Base-by-base conservation (phyloP, 2,113 vertebrate species). In the Eulemur rufifrons region DNA sequence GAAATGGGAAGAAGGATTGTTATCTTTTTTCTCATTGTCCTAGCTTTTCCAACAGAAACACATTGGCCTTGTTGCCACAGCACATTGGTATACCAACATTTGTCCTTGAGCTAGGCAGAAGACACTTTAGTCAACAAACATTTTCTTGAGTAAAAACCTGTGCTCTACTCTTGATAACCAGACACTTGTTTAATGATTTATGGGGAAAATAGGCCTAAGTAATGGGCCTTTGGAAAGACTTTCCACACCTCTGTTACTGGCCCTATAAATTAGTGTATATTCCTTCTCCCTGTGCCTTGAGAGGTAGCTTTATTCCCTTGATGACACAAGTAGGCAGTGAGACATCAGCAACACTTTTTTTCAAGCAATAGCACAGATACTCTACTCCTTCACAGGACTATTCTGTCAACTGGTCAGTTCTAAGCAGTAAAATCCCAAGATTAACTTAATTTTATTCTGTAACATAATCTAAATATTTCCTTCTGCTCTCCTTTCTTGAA, bases 401-500 rank as follows among this genome's bases (percentile, higher is more conserved):
- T 86, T 34, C 25, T 47, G 45, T 81, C 85, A 10, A 54, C 29
- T 21, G 23, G 29, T 91, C 29, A 34, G 42, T 78, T 95, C 64
- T 76, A 94, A 94, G 54, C 64, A 69, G 29, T 42, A 68, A 93
- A 85, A 91, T 76, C 42, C 73, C 64, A 21, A 90, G 61, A 83
- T 90, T 64, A 64, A 50, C 61, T 91, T 45, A 78, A 50, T 80
- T 96, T 89, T 95, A 64, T 94, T 96, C 39, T 89, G 32, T 88
- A 91, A 89, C 1, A 68, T 81, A 85, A 89, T 92, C 69, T 94
- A 32, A 89, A 37, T 23, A 37, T 91, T 96, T 97, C 29, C 45
- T 61, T 71, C 15, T 76, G 20, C 50, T 92, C 7, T 59, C 0
- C 86, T 94, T 89, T 69, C 45, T 68, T 82, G 74, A 92, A 86